phyloP scores from a whole-genome alignment of 2,888 invertebrate species.

The Conops quadrifasciatus region DNA sequence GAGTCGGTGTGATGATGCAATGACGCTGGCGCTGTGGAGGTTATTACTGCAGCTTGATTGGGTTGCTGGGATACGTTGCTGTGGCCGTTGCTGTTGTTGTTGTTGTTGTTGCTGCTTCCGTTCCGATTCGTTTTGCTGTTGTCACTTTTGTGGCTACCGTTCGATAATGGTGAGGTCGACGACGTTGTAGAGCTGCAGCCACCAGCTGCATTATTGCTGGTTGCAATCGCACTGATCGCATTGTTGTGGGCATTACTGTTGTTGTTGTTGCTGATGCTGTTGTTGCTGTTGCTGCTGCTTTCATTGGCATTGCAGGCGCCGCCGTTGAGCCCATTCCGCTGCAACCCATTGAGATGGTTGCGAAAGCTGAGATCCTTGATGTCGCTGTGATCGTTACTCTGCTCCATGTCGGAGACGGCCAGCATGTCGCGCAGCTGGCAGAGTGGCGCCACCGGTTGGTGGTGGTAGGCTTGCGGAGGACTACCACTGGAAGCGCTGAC shows the following conservation, averaged over 20 bases:
- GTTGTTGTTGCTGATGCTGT: constrained; percentile 34
- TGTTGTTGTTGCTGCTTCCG: constrained; percentile 34
- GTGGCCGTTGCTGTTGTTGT: constrained; percentile 30
- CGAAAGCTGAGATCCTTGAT: constrained; percentile 65
- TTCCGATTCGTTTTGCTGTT: constrained; percentile 30
- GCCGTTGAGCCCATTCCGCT: constrained; percentile 48
- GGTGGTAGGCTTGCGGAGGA: constrained; percentile 62
- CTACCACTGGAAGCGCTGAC: constrained; percentile 70
- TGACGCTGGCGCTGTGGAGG: constrained; percentile 60
- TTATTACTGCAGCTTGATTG: constrained; percentile 64
- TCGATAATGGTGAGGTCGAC: constrained; percentile 23
- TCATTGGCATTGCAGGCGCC: constrained; percentile 24
- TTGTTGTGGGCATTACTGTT: constrained; percentile 39
- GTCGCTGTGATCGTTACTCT: constrained; percentile 65
- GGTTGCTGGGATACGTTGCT: constrained; percentile 52
- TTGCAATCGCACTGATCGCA: constrained; percentile 36
- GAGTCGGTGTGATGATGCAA: constrained; percentile 62
- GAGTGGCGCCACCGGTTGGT: constrained; percentile 56
- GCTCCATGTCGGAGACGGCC: constrained; percentile 62
- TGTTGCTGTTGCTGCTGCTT: constrained; percentile 33
- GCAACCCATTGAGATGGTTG: constrained; percentile 60
- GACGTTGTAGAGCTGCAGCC: constrained; percentile 52
- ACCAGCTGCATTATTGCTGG: constrained; percentile 49
- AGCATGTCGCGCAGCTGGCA: constrained; percentile 66
- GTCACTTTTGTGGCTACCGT: constrained; percentile 28